Percentiles rank a stretch among this genome's conserved stretches.
Conservation (phyloP, 2,113 vertebrate genomes). For the Dromas ardeola region DNA sequence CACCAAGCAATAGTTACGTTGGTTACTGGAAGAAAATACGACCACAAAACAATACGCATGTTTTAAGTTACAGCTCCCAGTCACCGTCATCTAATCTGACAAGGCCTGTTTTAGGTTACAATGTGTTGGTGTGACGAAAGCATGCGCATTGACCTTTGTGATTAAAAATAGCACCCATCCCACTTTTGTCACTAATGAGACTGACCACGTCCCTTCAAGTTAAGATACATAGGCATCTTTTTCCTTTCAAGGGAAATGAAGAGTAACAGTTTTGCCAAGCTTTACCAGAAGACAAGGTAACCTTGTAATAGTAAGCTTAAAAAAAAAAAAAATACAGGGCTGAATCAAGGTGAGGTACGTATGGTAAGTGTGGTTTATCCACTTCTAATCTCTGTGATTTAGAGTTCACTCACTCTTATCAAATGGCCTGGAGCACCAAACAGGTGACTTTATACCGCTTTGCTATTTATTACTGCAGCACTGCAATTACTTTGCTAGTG, state of each 20-base stretch:
- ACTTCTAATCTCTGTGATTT: neutral
- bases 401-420: neutral
- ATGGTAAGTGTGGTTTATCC: neutral
- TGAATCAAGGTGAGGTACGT: neutral
- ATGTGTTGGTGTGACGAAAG: neutral
- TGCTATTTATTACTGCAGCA: neutral
- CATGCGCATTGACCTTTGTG: neutral
- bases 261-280: neutral
- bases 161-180: neutral
- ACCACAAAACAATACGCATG: accelerated
- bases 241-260: neutral
- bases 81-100: neutral
- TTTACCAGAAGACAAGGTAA: neutral
- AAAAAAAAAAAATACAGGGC: neutral
- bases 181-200: neutral
- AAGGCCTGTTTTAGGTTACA: neutral
- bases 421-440: neutral
- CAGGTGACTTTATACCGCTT: neutral
- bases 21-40: neutral
- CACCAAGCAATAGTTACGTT: neutral
- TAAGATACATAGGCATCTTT: neutral
- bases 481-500: neutral
- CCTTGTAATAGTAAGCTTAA: neutral
- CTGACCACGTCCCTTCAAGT: neutral
- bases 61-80: neutral